Evolutionary conservation across 2,888 invertebrate species (phyloP), one percentile per base, ranked within the genome.

Genomic region (Oxytorus armatus): DNA sequence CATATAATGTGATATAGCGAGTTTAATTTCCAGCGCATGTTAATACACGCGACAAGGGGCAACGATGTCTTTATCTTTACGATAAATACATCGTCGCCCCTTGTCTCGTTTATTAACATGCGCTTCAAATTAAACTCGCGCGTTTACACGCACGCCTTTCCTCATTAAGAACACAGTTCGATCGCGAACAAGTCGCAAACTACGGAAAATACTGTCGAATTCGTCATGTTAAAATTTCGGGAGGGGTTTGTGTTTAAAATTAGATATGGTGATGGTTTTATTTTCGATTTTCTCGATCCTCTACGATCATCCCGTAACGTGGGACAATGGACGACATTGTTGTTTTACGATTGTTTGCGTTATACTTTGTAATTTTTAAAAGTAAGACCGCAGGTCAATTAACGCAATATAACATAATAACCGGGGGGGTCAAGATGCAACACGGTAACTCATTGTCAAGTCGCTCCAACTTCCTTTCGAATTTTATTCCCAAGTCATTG

Each of bases 401-500:
- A 18, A 8, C 33, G 33, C n/a, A 1, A 23, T 39, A 73, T 53
- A 55, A 25, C 29, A 63, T 42, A 29, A 14, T 33, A 39, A 53
- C n/a, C 53, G 33, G n/a, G n/a, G 23, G 10, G 59, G 51, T 76
- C 75, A 51, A 44, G 18, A 68, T 51, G 39, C 51, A 59, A 61
- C 25, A 29, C 3, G 33, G 33, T 39, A 8, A 36, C 42, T 59
- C 51, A 76, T 76, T 68, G 59, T 29, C 66, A 68, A 75, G 68
- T 76, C 44, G 42, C 42, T 68, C 57, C 39, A 68, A 53, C 61
- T 76, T 76, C 76, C 76, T 76, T 68, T 16, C 61, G 61, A 53
- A 69, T 74, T 63, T 65, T 29, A 25, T 42, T 33, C 39, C 10
- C 5, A 39, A 29, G 14, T 14, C 29, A 11, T n/a, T n/a, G n/a